phyloP scores from a whole-genome alignment of 2,113 vertebrate genomes.

The Mesembrinibis cayennensis region DNA sequence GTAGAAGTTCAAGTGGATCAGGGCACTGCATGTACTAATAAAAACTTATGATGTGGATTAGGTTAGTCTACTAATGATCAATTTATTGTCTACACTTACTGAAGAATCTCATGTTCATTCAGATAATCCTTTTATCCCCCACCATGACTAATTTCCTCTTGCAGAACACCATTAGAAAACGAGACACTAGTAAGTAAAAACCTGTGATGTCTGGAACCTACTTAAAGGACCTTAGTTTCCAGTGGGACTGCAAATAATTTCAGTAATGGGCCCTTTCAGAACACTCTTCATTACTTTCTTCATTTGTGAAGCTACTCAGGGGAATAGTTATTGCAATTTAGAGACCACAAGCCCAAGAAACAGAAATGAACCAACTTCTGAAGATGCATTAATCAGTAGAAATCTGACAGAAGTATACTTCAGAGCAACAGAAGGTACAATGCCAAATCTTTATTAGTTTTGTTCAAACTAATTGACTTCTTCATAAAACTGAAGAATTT shows the following conservation, averaged over 20 bases:
- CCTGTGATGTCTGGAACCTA: not conserved
- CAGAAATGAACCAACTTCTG: slow-evolving; percentile 33
- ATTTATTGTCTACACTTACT: slow-evolving; percentile 1
- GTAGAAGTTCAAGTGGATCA: not conserved
- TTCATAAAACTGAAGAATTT: not conserved
- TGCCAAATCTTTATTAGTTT: not conserved
- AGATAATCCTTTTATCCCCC: slow-evolving; percentile 14
- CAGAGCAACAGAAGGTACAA: not conserved
- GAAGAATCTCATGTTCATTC: not conserved
- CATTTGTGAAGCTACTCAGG: slow-evolving; percentile 15
- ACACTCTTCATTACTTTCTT: slow-evolving; percentile 43
- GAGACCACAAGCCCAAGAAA: not conserved
- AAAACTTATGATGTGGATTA: not conserved
- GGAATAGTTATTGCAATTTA: not conserved
- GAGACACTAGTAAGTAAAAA: not conserved
- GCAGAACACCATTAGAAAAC: not conserved
- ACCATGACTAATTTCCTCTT: slow-evolving; percentile 6
- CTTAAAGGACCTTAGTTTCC: slow-evolving; percentile 22
- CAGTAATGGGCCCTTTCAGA: slow-evolving; percentile 11
- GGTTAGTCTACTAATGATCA: not conserved
- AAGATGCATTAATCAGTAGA: slow-evolving; percentile 30
- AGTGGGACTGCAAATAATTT: slow-evolving; percentile 42
- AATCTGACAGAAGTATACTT: not conserved
- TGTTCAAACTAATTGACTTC: not conserved
- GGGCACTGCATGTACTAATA: not conserved